Evolutionary conservation across 2,888 invertebrate genomes (phyloP).

Genomic region (Spialia ferax): DNA sequence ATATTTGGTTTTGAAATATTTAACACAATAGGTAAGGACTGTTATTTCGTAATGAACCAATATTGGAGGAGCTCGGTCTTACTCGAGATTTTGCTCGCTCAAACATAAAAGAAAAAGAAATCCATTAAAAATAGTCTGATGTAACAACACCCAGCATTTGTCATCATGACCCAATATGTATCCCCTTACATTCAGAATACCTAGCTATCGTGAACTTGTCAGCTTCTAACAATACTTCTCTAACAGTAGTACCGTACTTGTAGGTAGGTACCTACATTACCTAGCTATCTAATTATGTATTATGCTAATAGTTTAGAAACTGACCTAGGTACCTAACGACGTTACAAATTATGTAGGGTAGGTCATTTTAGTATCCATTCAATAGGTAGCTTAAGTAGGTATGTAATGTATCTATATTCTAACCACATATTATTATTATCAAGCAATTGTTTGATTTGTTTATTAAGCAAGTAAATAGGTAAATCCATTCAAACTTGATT

Average conservation of each 20-base stretch:
- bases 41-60: slow-evolving; percentile 14
- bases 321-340: slow-evolving; percentile 10
- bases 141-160: too few relatives aligned
- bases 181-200: too few relatives aligned
- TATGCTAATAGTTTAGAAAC: slow-evolving; percentile 15
- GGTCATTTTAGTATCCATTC: neutral
- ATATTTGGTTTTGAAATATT: slow-evolving; percentile 12
- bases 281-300: too few relatives aligned
- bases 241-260: too few relatives aligned
- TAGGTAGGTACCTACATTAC: too few relatives aligned
- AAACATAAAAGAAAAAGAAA: too few relatives aligned
- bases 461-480: neutral
- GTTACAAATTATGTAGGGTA: neutral
- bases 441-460: neutral
- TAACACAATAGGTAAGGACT: neutral
- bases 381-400: too few relatives aligned
- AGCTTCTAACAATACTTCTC: slow-evolving; percentile 3
- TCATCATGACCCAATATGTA: neutral
- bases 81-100: neutral
- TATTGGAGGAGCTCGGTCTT: neutral
- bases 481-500: too few relatives aligned
- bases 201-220: slow-evolving; percentile 3
- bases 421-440: neutral
- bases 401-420: neutral
- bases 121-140: too few relatives aligned